Conservation (phyloP, 2,113 vertebrate species). For the Nerophis ophidion region DNA sequence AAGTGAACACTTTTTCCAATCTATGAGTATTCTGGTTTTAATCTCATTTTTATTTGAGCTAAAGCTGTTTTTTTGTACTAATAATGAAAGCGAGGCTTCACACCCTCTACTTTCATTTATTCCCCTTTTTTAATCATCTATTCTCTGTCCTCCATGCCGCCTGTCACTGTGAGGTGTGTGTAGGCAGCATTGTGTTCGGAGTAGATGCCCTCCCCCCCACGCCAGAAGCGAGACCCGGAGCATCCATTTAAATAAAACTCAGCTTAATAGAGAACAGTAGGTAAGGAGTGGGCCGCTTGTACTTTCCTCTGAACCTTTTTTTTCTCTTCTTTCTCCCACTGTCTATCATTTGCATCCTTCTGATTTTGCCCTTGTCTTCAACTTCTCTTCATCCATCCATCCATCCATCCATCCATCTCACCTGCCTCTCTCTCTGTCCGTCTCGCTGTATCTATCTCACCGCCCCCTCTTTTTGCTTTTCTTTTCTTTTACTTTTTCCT, state of each 20-base stretch:
- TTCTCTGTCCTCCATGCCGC: slow-evolving; percentile 34
- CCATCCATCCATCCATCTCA: slow-evolving; percentile 41
- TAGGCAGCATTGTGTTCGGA: slow-evolving; percentile 79
- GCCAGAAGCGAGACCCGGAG: slow-evolving; percentile 74
- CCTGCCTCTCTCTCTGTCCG: slow-evolving; percentile 44
- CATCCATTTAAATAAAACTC: slow-evolving; percentile 70
- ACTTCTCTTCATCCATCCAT: slow-evolving; percentile 30
- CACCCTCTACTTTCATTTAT: slow-evolving; percentile 18
- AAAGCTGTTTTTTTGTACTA: neutral
- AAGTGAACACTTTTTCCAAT: neutral
- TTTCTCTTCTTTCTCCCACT: slow-evolving; percentile 52
- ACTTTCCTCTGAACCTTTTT: slow-evolving; percentile 39
- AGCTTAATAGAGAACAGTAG: slow-evolving; percentile 75
- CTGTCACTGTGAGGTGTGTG: slow-evolving; percentile 69
- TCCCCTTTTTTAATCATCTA: slow-evolving; percentile 27
- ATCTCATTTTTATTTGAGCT: neutral
- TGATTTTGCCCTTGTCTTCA: slow-evolving; percentile 32
- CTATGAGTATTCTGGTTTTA: neutral
- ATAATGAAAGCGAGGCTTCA: slow-evolving; percentile 5
- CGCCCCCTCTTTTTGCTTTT: slow-evolving; percentile 66
- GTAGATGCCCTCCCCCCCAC: slow-evolving; percentile 73
- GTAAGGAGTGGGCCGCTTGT: slow-evolving; percentile 70
- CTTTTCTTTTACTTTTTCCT: slow-evolving; percentile 73
- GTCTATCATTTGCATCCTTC: slow-evolving; percentile 55
- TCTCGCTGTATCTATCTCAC: slow-evolving; percentile 56